A percentile compares a stretch with the other conserved stretches of the same genome.
These are phyloP conservation scores for Phaethornis superciliosus DNA, from an alignment of 2,113 vertebrate species.

Conservation along the genomic window DNA sequence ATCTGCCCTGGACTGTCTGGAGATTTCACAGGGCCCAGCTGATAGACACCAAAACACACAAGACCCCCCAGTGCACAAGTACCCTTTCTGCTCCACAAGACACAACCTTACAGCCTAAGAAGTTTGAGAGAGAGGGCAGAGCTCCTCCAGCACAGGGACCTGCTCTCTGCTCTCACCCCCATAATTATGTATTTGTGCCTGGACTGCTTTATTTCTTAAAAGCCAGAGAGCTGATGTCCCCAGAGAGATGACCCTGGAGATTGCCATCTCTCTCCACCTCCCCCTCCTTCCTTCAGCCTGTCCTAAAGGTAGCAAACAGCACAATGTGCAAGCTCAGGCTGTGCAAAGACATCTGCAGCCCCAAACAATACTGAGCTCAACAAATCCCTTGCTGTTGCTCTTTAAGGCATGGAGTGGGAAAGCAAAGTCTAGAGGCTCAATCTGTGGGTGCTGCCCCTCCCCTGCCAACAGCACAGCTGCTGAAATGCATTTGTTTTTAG, in stretches of 20 bases:
- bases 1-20: background rate
- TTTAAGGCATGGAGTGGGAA: constrained; percentile 1
- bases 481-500: constrained; percentile 58
- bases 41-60: accelerated
- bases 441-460: constrained; percentile 31
- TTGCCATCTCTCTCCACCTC: background rate
- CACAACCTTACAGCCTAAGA: background rate
- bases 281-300: background rate
- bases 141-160: background rate
- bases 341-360: constrained; percentile 11
- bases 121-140: background rate
- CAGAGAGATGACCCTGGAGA: background rate
- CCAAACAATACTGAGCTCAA: background rate
- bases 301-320: background rate
- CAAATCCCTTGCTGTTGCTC: constrained; percentile 25
- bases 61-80: background rate
- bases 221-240: background rate
- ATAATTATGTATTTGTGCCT: background rate
- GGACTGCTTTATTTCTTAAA: background rate
- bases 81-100: accelerated
- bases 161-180: background rate
- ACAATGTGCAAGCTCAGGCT: background rate
- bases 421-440: constrained; percentile 15
- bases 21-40: background rate
- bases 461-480: constrained; percentile 61